A percentile compares a stretch with the other conserved stretches of the same genome.
These are phyloP conservation scores for Macaria liturata DNA, from an alignment of 2,888 invertebrate genomes.

Conservation along the genomic window DNA sequence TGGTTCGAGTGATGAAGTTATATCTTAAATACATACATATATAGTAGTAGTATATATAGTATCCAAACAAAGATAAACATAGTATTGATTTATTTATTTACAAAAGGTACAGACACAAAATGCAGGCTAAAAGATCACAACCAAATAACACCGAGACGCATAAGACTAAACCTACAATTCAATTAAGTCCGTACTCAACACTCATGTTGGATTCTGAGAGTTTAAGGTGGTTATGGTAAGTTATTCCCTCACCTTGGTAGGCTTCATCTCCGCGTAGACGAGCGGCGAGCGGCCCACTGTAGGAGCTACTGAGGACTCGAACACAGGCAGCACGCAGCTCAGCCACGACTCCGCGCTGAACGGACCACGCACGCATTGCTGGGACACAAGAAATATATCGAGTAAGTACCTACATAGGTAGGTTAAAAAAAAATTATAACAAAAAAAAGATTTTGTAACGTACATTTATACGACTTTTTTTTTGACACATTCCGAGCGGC, in stretches of 20 bases:
- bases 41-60: too few relatives aligned
- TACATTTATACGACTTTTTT: background rate
- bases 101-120: too few relatives aligned
- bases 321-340: conserved; percentile 82
- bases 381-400: background rate
- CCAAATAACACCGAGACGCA: too few relatives aligned
- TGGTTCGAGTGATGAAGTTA: too few relatives aligned
- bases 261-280: conserved; percentile 86
- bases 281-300: conserved; percentile 41
- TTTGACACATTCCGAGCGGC: background rate
- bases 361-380: conserved; percentile 75
- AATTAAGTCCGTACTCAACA: too few relatives aligned
- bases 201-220: too few relatives aligned
- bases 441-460: background rate
- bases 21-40: too few relatives aligned
- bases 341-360: conserved; percentile 90
- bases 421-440: background rate
- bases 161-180: too few relatives aligned
- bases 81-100: too few relatives aligned
- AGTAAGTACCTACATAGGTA: background rate
- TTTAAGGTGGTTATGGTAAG: background rate
- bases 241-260: conserved; percentile 68
- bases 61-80: too few relatives aligned
- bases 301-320: conserved; percentile 78
- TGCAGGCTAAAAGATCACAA: too few relatives aligned